A percentile compares a stretch with the other conserved stretches of the same genome.
Conservation (phyloP, 2,797 vertebrate species). For the Hippocampus kuda region DNA sequence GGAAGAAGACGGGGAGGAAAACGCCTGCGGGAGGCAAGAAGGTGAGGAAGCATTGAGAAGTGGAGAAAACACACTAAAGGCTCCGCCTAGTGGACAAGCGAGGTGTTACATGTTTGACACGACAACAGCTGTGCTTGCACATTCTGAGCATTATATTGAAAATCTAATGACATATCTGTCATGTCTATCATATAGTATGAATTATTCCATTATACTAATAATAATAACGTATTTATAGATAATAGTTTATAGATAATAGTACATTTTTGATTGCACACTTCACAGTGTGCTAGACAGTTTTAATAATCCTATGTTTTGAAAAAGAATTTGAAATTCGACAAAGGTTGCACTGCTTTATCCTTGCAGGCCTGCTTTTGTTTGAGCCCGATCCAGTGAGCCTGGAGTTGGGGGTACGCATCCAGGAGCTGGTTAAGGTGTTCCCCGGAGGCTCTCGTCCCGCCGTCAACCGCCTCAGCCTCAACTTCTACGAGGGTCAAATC, state of each 20-base stretch:
- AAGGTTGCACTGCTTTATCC: not conserved
- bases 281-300: too few relatives aligned
- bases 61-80: not conserved
- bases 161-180: too few relatives aligned
- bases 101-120: not conserved
- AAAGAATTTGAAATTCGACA: not conserved
- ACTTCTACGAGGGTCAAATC: constrained; percentile 92
- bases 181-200: not conserved
- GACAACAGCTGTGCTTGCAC: not conserved
- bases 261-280: too few relatives aligned
- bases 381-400: constrained; percentile 79
- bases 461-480: constrained; percentile 81
- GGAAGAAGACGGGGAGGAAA: constrained; percentile 43
- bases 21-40: constrained; percentile 27
- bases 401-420: constrained; percentile 77
- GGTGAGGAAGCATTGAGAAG: constrained; percentile 28
- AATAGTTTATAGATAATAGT: too few relatives aligned
- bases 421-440: constrained; percentile 86
- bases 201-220: not conserved
- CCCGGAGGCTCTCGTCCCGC: constrained; percentile 68
- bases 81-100: not conserved
- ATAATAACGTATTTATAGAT: not conserved
- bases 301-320: not conserved
- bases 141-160: not conserved
- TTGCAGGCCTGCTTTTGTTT: constrained; percentile 75